Evolutionary conservation across 2,113 vertebrate genomes (phyloP).

Genomic region (Hippolais icterina): DNA sequence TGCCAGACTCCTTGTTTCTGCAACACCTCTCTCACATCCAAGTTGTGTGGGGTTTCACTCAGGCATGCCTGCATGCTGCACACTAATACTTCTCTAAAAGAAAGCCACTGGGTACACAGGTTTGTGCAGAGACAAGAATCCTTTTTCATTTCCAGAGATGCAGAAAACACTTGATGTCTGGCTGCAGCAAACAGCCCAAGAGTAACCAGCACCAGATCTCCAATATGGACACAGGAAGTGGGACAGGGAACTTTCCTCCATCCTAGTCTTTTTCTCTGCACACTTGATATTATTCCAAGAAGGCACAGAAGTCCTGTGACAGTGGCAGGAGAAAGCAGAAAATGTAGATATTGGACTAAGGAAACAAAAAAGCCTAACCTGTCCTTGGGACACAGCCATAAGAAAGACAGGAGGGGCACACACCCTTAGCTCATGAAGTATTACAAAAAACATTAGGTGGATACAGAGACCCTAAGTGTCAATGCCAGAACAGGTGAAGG

Average conservation of each 20-base stretch:
- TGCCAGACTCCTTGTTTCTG: not conserved
- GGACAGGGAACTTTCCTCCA: not conserved
- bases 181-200: not conserved
- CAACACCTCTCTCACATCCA: not conserved
- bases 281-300: accelerated
- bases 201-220: not conserved
- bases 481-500: not conserved
- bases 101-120: not conserved
- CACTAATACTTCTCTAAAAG: not conserved
- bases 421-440: not conserved
- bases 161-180: not conserved
- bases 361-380: not conserved
- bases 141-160: not conserved
- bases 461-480: not conserved
- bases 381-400: not conserved
- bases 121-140: not conserved
- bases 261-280: not conserved
- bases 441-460: not conserved
- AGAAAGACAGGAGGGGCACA: not conserved
- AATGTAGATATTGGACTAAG: not conserved
- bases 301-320: not conserved
- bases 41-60: not conserved
- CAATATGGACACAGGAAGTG: not conserved
- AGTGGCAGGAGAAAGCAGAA: not conserved
- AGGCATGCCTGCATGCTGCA: not conserved